phyloP scores from a whole-genome alignment of 2,797 vertebrate genomes.

The Cetoscarus ocellatus region DNA sequence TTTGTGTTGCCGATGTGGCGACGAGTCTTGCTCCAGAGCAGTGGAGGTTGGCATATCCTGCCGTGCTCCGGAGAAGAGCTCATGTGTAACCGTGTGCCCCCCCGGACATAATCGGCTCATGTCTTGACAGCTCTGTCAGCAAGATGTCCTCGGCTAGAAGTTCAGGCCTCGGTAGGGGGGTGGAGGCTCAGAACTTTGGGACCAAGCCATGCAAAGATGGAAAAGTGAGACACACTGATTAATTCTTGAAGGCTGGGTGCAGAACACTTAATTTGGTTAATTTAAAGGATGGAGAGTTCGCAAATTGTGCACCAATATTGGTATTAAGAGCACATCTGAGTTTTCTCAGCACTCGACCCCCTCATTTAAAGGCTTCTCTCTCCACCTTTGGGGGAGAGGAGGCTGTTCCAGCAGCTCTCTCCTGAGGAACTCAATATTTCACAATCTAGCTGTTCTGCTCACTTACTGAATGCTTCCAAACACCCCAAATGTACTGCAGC shows the following conservation, averaged over 20 bases:
- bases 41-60: conserved; percentile 46
- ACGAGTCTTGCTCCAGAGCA: conserved; percentile 31
- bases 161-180: conserved; percentile 28
- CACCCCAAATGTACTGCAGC: conserved; percentile 6
- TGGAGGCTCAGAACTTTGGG: conserved; percentile 15
- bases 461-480: conserved; percentile 28
- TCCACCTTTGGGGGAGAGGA: conserved; percentile 21
- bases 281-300: not conserved
- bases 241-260: not conserved
- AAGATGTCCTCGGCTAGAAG: conserved; percentile 43
- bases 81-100: conserved; percentile 33
- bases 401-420: conserved; percentile 34
- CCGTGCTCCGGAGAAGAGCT: conserved; percentile 34
- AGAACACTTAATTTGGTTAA: not conserved
- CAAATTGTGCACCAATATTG: no score
- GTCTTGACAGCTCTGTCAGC: conserved; percentile 44
- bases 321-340: not conserved
- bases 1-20: conserved; percentile 40
- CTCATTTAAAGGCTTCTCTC: conserved; percentile 36
- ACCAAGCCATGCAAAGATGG: conserved; percentile 28
- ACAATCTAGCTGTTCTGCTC: conserved; percentile 31
- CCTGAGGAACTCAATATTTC: conserved; percentile 36
- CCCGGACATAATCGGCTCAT: conserved; percentile 30
- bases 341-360: conserved; percentile 10
- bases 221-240: not conserved